Base-by-base conservation (phyloP, 2,888 invertebrate genomes). In the Lucinisca nassula region DNA sequence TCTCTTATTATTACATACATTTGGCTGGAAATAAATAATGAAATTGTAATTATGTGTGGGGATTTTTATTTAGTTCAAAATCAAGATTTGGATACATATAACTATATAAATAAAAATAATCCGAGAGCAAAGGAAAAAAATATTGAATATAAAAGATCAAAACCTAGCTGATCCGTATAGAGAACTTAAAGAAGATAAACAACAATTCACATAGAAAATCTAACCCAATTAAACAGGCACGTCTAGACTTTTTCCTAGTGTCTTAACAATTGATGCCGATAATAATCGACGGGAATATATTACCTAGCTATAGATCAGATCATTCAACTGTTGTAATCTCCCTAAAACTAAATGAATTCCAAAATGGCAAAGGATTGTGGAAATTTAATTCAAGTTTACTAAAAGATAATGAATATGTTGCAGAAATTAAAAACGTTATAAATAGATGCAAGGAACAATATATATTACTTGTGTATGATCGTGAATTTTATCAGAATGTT, bases 181-280 rank as follows among this genome's bases (percentile, higher is more conserved):
- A 40, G 45, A 70, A 67, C 27, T 70, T 21, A 35, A 61, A 24
- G 45, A 30, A 45, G 67, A 79, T 35, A 6, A 10, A 12, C n/a
- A 32, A 30, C 37, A 21, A n/a, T 77, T 30, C 24, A 77, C 77
- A 77, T 77, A 79, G 79, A 67, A 67, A 70, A 38, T 61, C 45
- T 10, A 67, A 4, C 1, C 79, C 79, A 61, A n/a, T 79, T 8
- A 79, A 79, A 79, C 67, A 79, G 40, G 79, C 67, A 37, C 27
- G 79, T 14, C 38, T 79, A 37, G 79, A 79, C 51, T 79, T 79
- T 38, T 61, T 79, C 40, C 67, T 79, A 1, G 14, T 61, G 1
- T 61, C 79, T 38, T n/a, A 79, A 74, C 21, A 32, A 21, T 37
- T 74, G 6, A 14, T 74, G 38, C 37, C 8, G 4, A 74, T 14